Percentiles rank a stretch among this genome's conserved stretches.
Evolutionary conservation across 2,113 vertebrate genomes (phyloP).

Genomic region (Syngnathus typhle): DNA sequence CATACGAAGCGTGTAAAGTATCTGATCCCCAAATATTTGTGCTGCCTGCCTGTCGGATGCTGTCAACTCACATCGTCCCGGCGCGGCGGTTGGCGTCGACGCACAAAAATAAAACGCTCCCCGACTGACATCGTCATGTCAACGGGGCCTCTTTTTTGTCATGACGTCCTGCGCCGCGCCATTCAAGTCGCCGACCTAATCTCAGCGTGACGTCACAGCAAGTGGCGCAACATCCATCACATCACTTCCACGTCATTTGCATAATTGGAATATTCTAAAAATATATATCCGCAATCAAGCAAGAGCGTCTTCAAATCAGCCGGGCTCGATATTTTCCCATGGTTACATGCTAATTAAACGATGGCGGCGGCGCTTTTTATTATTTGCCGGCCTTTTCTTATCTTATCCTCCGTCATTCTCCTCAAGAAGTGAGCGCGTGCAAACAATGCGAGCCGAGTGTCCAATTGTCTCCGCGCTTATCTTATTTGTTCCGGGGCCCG

Average conservation of each 20-base stretch:
- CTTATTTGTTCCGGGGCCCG: slow-evolving; percentile 39
- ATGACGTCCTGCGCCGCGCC: too few species aligned
- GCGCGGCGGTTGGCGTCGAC: neutral
- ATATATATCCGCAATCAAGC: slow-evolving; percentile 51
- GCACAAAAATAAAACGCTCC: neutral
- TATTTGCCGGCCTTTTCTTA: slow-evolving; percentile 13
- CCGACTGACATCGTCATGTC: too few species aligned
- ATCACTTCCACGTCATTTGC: slow-evolving; percentile 4
- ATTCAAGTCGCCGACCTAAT: too few species aligned
- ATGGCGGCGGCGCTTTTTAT: slow-evolving; percentile 36
- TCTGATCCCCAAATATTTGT: neutral
- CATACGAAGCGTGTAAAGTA: neutral
- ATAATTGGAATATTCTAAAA: slow-evolving; percentile 35
- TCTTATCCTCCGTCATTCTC: neutral
- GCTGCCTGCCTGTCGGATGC: slow-evolving; percentile 3
- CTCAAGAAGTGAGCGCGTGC: neutral
- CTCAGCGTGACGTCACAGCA: too few species aligned
- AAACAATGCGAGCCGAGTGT: slow-evolving; percentile 25
- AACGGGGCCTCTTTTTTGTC: too few species aligned
- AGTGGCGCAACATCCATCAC: neutral
- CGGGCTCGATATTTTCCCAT: slow-evolving; percentile 37
- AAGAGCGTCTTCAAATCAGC: slow-evolving; percentile 43
- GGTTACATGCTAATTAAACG: slow-evolving; percentile 60
- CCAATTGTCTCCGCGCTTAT: slow-evolving; percentile 41
- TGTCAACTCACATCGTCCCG: slow-evolving; percentile 1